phyloP scores from a whole-genome alignment of 1,140 invertebrate species.

The Bombus fervidus region DNA sequence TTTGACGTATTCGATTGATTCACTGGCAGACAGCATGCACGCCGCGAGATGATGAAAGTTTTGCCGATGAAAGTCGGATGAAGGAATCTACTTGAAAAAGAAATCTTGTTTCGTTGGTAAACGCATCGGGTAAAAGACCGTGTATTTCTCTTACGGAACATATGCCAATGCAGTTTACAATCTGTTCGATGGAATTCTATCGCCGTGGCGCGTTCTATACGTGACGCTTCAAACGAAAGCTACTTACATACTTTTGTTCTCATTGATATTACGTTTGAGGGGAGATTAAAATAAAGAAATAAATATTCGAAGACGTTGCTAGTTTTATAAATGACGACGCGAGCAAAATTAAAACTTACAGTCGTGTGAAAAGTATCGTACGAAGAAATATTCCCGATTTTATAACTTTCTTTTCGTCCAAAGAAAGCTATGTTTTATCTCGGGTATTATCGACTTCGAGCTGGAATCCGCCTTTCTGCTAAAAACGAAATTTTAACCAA shows the following conservation, averaged over 20 bases:
- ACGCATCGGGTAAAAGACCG: background rate
- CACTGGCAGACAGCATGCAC: background rate
- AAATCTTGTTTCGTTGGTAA: constrained; percentile 24
- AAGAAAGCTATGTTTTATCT: background rate
- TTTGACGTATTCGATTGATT: background rate
- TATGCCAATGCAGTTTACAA: constrained; percentile 2
- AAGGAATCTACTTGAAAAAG: background rate
- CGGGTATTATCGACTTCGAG: background rate
- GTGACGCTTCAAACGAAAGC: background rate
- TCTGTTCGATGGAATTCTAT: constrained; percentile 1
- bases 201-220: background rate
- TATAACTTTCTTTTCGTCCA: background rate
- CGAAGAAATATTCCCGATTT: background rate
- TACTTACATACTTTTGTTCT: background rate
- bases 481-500: background rate
- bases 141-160: background rate
- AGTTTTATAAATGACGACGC: background rate
- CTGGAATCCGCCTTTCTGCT: background rate
- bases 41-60: background rate
- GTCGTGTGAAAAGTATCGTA: too few species aligned
- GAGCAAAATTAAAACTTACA: background rate
- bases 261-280: background rate
- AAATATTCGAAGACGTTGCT: background rate
- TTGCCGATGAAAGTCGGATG: background rate
- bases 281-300: background rate